phyloP scores from a whole-genome alignment of 1,140 invertebrate genomes.

The Drosophila bifasciata region DNA sequence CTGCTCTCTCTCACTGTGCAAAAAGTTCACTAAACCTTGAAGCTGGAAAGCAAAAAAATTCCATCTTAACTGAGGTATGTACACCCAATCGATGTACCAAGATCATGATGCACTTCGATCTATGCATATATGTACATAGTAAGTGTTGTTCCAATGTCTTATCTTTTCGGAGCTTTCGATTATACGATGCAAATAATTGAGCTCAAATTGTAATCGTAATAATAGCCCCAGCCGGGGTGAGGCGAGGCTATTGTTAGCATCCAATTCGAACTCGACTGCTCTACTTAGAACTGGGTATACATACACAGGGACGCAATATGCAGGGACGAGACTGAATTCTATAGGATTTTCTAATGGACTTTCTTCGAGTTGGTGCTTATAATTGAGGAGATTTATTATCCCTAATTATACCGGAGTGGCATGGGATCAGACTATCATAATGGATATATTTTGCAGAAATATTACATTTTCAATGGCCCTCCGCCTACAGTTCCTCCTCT shows the following conservation, averaged over 20 bases:
- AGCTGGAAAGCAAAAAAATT: conserved; percentile 26
- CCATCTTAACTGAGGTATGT: conserved; percentile 20
- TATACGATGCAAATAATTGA: conserved; percentile 71
- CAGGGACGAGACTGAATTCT: not conserved
- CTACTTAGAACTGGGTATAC: conserved; percentile 40
- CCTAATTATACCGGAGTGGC: no score
- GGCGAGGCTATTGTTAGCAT: conserved; percentile 54
- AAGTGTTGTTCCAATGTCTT: conserved; percentile 33
- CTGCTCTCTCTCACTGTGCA: conserved; percentile 3
- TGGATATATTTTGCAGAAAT: no score
- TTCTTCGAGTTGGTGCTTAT: no score
- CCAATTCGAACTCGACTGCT: conserved; percentile 54
- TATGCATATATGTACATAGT: conserved; percentile 9
- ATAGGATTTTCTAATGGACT: conserved; percentile 17
- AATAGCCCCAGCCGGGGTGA: conserved; percentile 6
- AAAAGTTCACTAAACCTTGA: conserved; percentile 56
- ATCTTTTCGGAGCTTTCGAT: conserved; percentile 46
- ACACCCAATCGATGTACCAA: conserved; percentile 42
- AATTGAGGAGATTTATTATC: no score
- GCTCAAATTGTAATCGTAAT: conserved; percentile 62
- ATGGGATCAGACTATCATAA: no score
- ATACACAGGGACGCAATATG: conserved; percentile 6
- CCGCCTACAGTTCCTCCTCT: not conserved
- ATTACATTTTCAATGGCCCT: no score
- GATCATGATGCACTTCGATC: conserved; percentile 53